Conservation (phyloP, 2,888 invertebrate species). For the Meganola albula region DNA sequence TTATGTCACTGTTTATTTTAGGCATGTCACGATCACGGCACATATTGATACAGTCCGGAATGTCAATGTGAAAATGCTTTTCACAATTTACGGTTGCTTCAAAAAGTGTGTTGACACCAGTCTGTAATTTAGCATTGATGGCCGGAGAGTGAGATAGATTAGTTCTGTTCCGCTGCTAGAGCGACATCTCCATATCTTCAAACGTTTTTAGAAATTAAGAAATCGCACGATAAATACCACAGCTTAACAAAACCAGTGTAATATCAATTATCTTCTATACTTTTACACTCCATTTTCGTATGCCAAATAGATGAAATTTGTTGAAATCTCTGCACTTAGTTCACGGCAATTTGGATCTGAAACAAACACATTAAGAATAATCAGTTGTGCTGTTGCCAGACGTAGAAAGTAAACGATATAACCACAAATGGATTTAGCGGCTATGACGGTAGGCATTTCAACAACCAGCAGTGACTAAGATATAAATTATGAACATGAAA, state of each 20-base stretch:
- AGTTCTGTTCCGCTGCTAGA: slow-evolving; percentile 44
- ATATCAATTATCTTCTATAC: slow-evolving; percentile 64
- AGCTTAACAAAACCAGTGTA: slow-evolving; percentile 14
- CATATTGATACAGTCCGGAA: slow-evolving; percentile 74
- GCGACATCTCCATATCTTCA: slow-evolving; percentile 25
- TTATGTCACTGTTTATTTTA: slow-evolving; percentile 57
- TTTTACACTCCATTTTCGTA: slow-evolving; percentile 33
- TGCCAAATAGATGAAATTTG: slow-evolving; percentile 9
- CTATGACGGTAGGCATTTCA: too few species aligned
- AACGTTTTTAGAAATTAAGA: too few species aligned
- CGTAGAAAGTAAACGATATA: too few species aligned
- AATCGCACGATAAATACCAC: too few species aligned
- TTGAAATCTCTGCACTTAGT: slow-evolving; percentile 6
- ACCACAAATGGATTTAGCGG: too few species aligned
- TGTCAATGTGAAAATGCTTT: slow-evolving; percentile 34
- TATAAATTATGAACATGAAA: too few species aligned
- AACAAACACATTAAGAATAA: slow-evolving; percentile 27
- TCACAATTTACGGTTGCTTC: slow-evolving; percentile 90
- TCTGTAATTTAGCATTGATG: slow-evolving; percentile 93
- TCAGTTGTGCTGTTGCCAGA: not conserved
- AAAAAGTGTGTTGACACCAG: slow-evolving; percentile 94
- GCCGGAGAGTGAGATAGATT: slow-evolving; percentile 51
- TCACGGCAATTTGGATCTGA: slow-evolving; percentile 32
- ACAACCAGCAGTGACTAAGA: too few species aligned
- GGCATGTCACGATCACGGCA: slow-evolving; percentile 88